These are phyloP conservation scores for Tenthredo amoena DNA, from an alignment of 2,888 invertebrate genomes.

Conservation along the genomic window DNA sequence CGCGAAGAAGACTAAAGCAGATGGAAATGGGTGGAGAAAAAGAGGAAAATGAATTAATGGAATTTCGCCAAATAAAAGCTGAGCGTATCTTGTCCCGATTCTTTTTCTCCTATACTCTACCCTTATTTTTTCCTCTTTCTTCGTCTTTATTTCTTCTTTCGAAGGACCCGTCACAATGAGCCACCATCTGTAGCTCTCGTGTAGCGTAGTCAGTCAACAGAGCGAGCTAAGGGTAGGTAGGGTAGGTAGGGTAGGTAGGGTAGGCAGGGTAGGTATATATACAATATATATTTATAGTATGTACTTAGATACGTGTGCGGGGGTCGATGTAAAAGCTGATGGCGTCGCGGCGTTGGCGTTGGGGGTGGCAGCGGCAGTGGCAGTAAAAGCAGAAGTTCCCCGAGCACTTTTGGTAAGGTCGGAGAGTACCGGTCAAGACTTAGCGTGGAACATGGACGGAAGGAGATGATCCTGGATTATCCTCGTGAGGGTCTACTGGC, in stretches of 20 bases:
- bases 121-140: not conserved
- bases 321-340: conserved; percentile 6
- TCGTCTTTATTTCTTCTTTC: not conserved
- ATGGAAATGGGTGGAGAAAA: not conserved
- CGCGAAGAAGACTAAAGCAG: not conserved
- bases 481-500: conserved; percentile 59
- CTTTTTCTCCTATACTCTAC: not conserved
- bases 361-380: not conserved
- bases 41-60: not conserved
- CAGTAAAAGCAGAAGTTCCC: conserved; percentile 40
- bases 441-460: conserved; percentile 51
- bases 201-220: not conserved
- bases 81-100: not conserved
- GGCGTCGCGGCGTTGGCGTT: not conserved
- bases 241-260: not conserved
- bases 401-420: conserved; percentile 34
- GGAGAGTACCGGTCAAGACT: conserved; percentile 49
- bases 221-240: conserved; percentile 1
- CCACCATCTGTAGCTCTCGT: not conserved
- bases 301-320: not conserved
- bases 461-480: conserved; percentile 67
- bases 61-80: not conserved
- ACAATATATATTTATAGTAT: not conserved
- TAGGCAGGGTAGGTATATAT: not conserved
- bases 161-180: conserved; percentile 9